These are phyloP conservation scores for Aurelia aurita complex sp. Pacific DNA, from an alignment of 30 jellyfish, hydroid and myxozoan genomes.

Conservation along the genomic window DNA sequence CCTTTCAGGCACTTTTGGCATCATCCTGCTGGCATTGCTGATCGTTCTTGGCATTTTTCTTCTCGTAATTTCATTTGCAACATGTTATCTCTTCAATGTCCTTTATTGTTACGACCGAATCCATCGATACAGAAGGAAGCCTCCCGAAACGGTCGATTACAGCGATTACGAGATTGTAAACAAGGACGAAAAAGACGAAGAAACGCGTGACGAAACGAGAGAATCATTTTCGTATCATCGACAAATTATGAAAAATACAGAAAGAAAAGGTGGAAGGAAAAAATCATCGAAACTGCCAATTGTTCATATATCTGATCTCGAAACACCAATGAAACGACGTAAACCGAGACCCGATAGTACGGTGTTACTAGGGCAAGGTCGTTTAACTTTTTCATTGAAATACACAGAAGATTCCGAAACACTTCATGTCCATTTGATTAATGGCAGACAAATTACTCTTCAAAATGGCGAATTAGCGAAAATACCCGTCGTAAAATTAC, in stretches of 20 bases:
- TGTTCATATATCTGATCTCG: conserved; percentile 17
- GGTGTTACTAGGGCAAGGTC: conserved; percentile 72
- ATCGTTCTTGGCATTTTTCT: conserved; percentile 52
- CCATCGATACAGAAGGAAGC: conserved; percentile 2
- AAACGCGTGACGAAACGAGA: not conserved
- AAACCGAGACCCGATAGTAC: conserved; percentile 84
- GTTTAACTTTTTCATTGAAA: conserved; percentile 61
- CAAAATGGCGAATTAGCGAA: conserved; percentile 74
- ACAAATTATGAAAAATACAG: not conserved
- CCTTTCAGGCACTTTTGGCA: conserved; percentile 46
- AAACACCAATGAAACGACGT: conserved; percentile 21
- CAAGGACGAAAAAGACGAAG: conserved; percentile 5
- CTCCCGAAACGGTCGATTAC: conserved; percentile 26
- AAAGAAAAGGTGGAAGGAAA: not conserved
- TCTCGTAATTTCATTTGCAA: conserved; percentile 28
- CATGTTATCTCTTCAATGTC: conserved; percentile 53
- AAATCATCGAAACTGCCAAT: conserved; percentile 47
- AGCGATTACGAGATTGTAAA: conserved; percentile 10
- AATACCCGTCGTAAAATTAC: conserved; percentile 76
- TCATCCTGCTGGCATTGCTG: conserved; percentile 45
- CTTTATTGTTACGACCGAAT: conserved; percentile 46
- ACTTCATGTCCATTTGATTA: conserved; percentile 71
- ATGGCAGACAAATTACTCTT: conserved; percentile 81
- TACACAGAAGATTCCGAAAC: conserved; percentile 49
- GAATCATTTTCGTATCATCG: not conserved